A percentile compares a stretch with the other conserved stretches of the same genome.
These are phyloP conservation scores for Polyergus mexicanus DNA, from an alignment of 1,140 invertebrate genomes.

Conservation along the genomic window DNA sequence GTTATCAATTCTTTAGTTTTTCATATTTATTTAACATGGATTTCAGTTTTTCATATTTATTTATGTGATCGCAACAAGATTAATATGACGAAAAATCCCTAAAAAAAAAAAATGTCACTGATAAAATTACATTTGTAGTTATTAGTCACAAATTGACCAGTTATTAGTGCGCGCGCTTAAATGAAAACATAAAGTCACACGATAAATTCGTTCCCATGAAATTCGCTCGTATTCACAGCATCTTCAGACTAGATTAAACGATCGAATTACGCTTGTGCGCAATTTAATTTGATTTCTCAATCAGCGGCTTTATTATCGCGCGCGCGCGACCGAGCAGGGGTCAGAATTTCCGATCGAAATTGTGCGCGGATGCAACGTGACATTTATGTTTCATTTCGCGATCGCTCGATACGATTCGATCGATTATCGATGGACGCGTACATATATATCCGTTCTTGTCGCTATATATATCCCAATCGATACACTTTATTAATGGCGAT, in stretches of 20 bases:
- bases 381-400: neutral
- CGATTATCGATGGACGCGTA: neutral
- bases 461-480: neutral
- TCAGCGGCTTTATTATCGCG: conserved; percentile 56
- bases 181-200: conserved; percentile 40
- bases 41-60: neutral
- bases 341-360: conserved; percentile 29
- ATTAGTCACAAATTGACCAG: neutral
- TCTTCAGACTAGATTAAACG: conserved; percentile 44
- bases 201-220: conserved; percentile 33
- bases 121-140: neutral
- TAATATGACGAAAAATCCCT: neutral
- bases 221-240: neutral
- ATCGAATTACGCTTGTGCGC: conserved; percentile 20
- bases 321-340: neutral
- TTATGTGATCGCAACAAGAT: neutral
- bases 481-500: neutral
- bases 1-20: neutral
- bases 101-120: neutral
- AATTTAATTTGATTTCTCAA: conserved; percentile 61
- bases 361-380: neutral
- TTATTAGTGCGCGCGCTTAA: neutral
- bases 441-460: neutral
- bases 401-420: conserved; percentile 13
- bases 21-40: neutral